phyloP scores from a whole-genome alignment of 1,140 invertebrate genomes.

The Neodiprion virginianus region DNA sequence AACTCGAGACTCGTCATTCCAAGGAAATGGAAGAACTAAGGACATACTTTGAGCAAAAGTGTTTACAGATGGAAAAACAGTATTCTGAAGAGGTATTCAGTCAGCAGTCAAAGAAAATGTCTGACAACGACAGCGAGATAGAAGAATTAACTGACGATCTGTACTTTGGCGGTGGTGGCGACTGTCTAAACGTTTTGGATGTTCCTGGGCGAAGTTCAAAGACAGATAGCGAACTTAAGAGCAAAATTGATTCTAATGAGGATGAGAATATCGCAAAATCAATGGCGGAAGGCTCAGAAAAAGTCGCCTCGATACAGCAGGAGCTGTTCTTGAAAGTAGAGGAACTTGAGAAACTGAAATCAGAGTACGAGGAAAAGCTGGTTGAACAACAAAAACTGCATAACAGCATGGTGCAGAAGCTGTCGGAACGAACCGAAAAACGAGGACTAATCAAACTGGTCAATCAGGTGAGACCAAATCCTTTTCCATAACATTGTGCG shows the following conservation, averaged over 20 bases:
- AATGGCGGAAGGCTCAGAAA: conserved; percentile 18
- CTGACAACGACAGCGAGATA: conserved; percentile 55
- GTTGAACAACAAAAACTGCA: conserved; percentile 57
- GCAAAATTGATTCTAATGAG: conserved; percentile 11
- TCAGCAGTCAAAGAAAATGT: conserved; percentile 70
- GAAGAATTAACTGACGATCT: conserved; percentile 55
- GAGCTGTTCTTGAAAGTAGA: conserved; percentile 33
- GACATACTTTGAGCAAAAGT: conserved; percentile 80
- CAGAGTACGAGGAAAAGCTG: conserved; percentile 59
- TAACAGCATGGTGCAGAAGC: conserved; percentile 55
- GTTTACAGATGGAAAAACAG: conserved; percentile 77
- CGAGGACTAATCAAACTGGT: conserved; percentile 29
- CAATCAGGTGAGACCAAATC: conserved; percentile 44
- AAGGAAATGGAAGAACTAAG: conserved; percentile 79
- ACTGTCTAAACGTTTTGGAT: neutral
- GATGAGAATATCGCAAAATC: conserved; percentile 18
- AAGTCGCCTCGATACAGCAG: conserved; percentile 22
- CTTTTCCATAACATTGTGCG: conserved; percentile 20
- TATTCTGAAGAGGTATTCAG: conserved; percentile 76
- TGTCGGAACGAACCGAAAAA: conserved; percentile 52
- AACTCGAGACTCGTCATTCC: conserved; percentile 69
- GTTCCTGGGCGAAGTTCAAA: conserved; percentile 14
- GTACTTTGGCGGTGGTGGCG: conserved; percentile 44
- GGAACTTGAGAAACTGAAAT: conserved; percentile 48
- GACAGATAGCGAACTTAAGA: neutral